Conservation (phyloP, 2,113 vertebrate genomes). For the Podilymbus podiceps region DNA sequence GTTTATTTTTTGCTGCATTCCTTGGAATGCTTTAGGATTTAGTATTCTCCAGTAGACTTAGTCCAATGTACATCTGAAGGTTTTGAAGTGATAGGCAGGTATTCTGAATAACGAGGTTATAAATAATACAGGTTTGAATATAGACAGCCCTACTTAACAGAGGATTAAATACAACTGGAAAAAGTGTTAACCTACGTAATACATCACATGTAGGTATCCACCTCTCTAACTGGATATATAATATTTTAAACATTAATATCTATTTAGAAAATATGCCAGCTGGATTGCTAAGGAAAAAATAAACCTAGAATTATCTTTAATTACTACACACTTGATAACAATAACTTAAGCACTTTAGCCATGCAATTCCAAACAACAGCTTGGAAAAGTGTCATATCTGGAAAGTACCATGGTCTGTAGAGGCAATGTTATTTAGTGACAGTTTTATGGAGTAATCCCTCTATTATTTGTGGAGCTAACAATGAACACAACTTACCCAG, state of each 20-base stretch:
- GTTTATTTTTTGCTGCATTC: not conserved
- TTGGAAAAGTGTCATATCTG: not conserved
- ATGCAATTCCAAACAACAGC: not conserved
- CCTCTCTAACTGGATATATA: not conserved
- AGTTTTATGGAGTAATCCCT: slow-evolving; percentile 11
- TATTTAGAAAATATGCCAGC: not conserved
- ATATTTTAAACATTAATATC: not conserved
- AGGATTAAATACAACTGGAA: not conserved
- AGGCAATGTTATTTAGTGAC: not conserved
- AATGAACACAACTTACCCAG: not conserved
- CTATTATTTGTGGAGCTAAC: slow-evolving; percentile 9
- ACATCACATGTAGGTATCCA: not conserved
- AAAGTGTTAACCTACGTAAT: not conserved
- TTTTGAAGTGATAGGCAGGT: not conserved
- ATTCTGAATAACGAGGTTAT: not conserved
- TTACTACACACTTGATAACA: not conserved
- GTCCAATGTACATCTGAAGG: not conserved
- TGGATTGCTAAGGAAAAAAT: not conserved
- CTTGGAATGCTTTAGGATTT: not conserved
- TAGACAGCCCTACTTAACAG: not conserved
- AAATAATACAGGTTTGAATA: not conserved
- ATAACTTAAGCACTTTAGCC: not conserved
- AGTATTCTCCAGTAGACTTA: not conserved
- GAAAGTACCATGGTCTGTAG: not conserved
- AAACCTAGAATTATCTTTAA: not conserved